phyloP scores from a whole-genome alignment of 2,888 invertebrate genomes.

The Bibio marci region DNA sequence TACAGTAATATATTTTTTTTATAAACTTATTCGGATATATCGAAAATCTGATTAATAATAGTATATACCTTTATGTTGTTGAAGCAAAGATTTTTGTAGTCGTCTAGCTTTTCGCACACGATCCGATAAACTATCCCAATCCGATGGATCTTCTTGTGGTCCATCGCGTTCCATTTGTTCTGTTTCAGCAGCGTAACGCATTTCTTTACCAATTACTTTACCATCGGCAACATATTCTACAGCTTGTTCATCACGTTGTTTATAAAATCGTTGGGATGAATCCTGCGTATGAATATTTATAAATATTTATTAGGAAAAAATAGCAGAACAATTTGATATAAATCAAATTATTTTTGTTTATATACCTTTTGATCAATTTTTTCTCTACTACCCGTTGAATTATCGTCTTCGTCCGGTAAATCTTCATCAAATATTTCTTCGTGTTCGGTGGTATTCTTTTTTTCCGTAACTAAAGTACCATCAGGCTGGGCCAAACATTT shows the following conservation, averaged over 20 bases:
- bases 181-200: conserved; percentile 64
- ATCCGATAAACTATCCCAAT: conserved; percentile 66
- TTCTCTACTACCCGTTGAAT: conserved; percentile 20
- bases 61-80: conserved; percentile 34
- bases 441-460: conserved; percentile 65
- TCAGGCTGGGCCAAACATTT: conserved; percentile 59
- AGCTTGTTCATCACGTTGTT: conserved; percentile 63
- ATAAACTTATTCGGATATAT: too few relatives aligned
- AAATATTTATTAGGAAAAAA: neutral
- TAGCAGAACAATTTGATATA: neutral
- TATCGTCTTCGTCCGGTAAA: conserved; percentile 42
- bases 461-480: conserved; percentile 75
- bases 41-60: too few relatives aligned
- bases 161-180: conserved; percentile 59
- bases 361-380: conserved; percentile 23
- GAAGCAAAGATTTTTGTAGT: conserved; percentile 27
- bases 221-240: conserved; percentile 74
- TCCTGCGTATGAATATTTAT: conserved; percentile 18
- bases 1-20: too few relatives aligned
- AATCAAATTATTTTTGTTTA: conserved; percentile 1
- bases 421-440: conserved; percentile 71
- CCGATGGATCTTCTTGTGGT: conserved; percentile 45
- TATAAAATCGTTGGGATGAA: conserved; percentile 44
- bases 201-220: conserved; percentile 60
- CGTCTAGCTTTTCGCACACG: conserved; percentile 50